These are phyloP conservation scores for Sminthurinus aureus DNA, from an alignment of 2,888 invertebrate genomes.

Conservation along the genomic window DNA sequence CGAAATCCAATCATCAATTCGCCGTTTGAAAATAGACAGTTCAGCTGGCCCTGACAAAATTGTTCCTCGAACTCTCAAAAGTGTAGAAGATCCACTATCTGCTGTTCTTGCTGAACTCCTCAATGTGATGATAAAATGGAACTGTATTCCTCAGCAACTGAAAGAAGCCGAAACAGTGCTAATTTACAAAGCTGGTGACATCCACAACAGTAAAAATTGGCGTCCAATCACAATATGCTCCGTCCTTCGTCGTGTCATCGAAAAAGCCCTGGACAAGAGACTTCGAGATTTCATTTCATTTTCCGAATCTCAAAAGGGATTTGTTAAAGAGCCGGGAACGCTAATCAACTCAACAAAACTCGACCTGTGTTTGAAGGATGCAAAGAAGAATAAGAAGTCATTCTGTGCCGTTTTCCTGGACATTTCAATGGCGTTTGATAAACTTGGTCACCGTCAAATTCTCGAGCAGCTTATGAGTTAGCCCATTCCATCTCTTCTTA, in stretches of 20 bases:
- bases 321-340: neutral
- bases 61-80: neutral
- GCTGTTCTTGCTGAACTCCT: neutral
- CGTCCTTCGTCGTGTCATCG: neutral
- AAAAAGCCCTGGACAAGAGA: neutral
- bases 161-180: neutral
- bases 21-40: neutral
- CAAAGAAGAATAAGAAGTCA: neutral
- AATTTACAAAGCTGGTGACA: neutral
- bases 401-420: neutral
- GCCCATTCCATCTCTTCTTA: neutral
- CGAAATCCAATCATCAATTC: neutral
- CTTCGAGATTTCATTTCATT: neutral
- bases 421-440: neutral
- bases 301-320: neutral
- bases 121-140: neutral
- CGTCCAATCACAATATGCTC: slow-evolving; percentile 1
- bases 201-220: neutral
- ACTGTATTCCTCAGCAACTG: neutral
- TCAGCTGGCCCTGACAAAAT: neutral
- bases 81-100: neutral
- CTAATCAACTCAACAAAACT: neutral
- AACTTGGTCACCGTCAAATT: neutral
- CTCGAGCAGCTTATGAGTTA: neutral
- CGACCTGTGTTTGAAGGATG: neutral